Conservation (phyloP, 1,140 invertebrate species). For the Popillia japonica region DNA sequence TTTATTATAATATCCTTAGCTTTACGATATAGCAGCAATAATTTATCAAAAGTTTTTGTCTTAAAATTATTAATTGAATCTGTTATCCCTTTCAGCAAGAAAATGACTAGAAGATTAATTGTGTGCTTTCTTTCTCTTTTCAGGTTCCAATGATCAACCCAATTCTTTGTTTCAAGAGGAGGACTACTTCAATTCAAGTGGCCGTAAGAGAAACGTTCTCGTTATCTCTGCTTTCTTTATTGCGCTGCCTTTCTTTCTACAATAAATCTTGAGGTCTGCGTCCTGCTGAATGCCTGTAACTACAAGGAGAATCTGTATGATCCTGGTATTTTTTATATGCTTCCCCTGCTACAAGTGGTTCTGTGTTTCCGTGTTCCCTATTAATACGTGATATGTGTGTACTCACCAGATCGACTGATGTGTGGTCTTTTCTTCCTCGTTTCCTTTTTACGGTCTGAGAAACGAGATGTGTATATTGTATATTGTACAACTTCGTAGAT, state of each 20-base stretch:
- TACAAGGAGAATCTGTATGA: slow-evolving; percentile 30
- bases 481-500: neutral
- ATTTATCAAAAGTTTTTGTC: no score
- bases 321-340: slow-evolving; percentile 24
- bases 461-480: neutral
- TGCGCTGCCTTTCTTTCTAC: slow-evolving; percentile 48
- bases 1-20: no score
- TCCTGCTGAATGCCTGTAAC: neutral
- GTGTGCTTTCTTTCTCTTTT: slow-evolving; percentile 1
- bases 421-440: neutral
- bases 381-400: slow-evolving; percentile 27
- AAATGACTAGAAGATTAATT: neutral
- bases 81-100: no score
- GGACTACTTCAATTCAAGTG: slow-evolving; percentile 47
- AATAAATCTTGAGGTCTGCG: slow-evolving; percentile 46
- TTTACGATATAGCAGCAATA: no score
- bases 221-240: slow-evolving; percentile 43
- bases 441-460: neutral
- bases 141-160: slow-evolving; percentile 48
- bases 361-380: slow-evolving; percentile 22
- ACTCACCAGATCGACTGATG: neutral
- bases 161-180: slow-evolving; percentile 51
- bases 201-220: slow-evolving; percentile 41
- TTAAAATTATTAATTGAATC: no score
- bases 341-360: slow-evolving; percentile 37